A percentile compares a stretch with the other conserved stretches of the same genome.
Conservation (phyloP, 2,113 vertebrate genomes). For the Platysternon megacephalum region DNA sequence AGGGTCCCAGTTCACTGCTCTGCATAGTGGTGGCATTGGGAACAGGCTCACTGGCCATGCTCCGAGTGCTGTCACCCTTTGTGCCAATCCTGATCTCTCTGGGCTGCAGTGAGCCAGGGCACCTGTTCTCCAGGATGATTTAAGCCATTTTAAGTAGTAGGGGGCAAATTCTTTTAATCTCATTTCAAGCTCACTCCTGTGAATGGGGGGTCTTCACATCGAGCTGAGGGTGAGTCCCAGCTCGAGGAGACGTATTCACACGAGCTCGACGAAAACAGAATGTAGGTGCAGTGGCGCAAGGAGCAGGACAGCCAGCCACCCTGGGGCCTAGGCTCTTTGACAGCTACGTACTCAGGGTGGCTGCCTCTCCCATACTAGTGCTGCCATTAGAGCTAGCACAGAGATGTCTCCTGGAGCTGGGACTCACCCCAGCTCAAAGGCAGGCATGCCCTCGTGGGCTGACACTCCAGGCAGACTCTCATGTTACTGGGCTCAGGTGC, state of each 20-base stretch:
- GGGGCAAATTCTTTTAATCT: background rate
- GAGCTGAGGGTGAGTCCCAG: background rate
- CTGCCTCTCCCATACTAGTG: background rate
- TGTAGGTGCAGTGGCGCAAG: no score
- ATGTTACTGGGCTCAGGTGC: background rate
- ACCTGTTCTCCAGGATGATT: no score
- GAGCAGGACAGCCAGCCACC: background rate
- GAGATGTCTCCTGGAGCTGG: background rate
- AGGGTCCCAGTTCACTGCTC: background rate
- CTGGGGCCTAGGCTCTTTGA: background rate
- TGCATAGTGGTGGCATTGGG: background rate
- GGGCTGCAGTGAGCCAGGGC: background rate
- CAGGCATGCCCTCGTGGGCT: background rate
- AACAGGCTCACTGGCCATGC: background rate
- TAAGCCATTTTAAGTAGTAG: background rate
- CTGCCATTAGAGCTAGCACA: background rate
- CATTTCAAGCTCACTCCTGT: no score
- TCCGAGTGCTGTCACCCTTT: background rate
- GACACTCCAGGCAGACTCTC: no score
- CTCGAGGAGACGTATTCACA: background rate
- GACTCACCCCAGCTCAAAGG: background rate
- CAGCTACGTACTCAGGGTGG: background rate
- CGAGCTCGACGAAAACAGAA: background rate
- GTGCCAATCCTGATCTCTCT: background rate
- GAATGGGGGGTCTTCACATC: background rate